Evolutionary conservation across 1,140 invertebrate species (phyloP).

Genomic region (Drosophila funebris): DNA sequence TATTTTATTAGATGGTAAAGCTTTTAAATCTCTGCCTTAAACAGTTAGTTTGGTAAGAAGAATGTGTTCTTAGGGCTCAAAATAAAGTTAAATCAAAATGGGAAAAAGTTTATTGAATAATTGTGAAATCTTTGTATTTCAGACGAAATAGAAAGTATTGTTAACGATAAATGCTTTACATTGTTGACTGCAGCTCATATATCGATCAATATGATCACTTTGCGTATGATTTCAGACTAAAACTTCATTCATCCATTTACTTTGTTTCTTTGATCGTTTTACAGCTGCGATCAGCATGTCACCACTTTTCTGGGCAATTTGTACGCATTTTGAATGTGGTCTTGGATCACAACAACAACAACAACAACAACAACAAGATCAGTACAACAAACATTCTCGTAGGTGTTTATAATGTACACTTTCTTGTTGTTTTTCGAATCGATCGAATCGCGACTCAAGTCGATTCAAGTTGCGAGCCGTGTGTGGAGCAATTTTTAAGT

Average conservation of each 20-base stretch:
- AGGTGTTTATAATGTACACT: conserved; percentile 81
- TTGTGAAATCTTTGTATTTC: not conserved
- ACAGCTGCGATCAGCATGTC: conserved; percentile 62
- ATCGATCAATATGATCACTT: conserved; percentile 36
- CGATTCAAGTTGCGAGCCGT: not conserved
- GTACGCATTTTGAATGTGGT: conserved; percentile 68
- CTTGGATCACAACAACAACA: conserved; percentile 47
- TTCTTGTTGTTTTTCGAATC: conserved; percentile 54
- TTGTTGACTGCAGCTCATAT: conserved; percentile 27
- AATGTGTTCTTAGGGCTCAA: not conserved
- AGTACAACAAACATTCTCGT: conserved; percentile 61
- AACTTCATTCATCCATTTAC: conserved; percentile 49
- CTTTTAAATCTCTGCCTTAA: not conserved
- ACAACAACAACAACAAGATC: conserved; percentile 19
- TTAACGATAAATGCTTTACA: conserved; percentile 15
- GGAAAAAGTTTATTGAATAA: conserved; percentile 16
- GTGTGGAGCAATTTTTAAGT: conserved; percentile 56
- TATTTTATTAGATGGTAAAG: not conserved
- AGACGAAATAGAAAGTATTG: no score
- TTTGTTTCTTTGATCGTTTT: conserved; percentile 45
- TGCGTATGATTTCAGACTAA: not conserved
- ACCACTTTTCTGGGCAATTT: conserved; percentile 79
- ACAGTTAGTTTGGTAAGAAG: not conserved
- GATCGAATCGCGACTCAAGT: conserved; percentile 30
- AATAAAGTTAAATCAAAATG: not conserved